phyloP scores from a whole-genome alignment of 2,113 vertebrate genomes.

The Vombatus ursinus region DNA sequence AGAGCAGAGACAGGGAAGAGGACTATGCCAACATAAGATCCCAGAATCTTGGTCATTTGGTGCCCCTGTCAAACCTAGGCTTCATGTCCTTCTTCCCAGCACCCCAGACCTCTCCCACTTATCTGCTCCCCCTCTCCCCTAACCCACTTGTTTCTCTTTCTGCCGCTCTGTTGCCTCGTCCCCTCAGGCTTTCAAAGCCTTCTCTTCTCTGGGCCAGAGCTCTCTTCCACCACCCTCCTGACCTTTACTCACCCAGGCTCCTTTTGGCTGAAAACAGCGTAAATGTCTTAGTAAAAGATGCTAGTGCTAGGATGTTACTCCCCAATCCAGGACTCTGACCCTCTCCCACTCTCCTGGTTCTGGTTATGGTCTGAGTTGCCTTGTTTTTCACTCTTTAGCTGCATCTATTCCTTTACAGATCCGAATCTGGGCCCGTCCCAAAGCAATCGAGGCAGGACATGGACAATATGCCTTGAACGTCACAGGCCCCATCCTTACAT shows the following conservation, averaged over 20 bases:
- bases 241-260: not conserved
- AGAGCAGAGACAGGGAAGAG: not conserved
- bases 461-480: conserved; percentile 82
- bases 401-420: conserved; percentile 80
- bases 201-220: not conserved
- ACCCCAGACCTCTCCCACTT: not conserved
- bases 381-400: not conserved
- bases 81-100: not conserved
- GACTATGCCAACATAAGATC: not conserved
- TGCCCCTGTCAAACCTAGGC: not conserved
- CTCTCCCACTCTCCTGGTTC: not conserved
- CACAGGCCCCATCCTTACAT: conserved; percentile 87
- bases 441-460: conserved; percentile 80
- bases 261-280: not conserved
- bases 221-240: not conserved
- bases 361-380: not conserved
- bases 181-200: too few species aligned
- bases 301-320: not conserved
- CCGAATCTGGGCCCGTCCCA: conserved; percentile 91
- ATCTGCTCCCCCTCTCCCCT: too few species aligned
- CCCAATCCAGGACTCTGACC: too few species aligned
- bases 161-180: not conserved
- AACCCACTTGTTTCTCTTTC: not conserved
- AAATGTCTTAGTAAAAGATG: not conserved
- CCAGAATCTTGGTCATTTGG: not conserved